Evolutionary conservation across 1,140 invertebrate species (phyloP).

Genomic region (Wiebesia pumilae): DNA sequence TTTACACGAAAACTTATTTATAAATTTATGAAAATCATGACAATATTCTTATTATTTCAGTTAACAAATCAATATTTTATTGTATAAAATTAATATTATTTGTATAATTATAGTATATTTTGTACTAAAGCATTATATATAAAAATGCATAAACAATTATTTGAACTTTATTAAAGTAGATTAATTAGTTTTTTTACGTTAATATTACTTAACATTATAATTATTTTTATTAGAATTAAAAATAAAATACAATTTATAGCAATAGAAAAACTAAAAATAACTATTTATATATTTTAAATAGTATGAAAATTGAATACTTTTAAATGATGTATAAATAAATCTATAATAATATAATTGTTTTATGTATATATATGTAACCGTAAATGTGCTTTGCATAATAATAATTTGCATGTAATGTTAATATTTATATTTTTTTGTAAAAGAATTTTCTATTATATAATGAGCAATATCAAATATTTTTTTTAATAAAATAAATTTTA

Average conservation of each 20-base stretch:
- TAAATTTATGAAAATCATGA: slow-evolving; percentile 26
- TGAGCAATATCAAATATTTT: slow-evolving; percentile 19
- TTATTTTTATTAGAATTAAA: slow-evolving; percentile 2
- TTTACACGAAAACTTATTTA: neutral
- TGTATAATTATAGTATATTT: neutral
- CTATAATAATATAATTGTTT: slow-evolving; percentile 6
- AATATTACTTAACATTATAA: neutral
- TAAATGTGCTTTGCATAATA: slow-evolving; percentile 25
- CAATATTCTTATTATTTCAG: slow-evolving; percentile 2
- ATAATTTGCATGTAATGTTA: slow-evolving; percentile 46
- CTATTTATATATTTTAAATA: slow-evolving; percentile 18
- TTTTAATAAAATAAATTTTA: too few species aligned
- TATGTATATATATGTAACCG: slow-evolving; percentile 29
- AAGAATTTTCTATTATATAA: neutral
- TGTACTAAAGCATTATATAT: neutral
- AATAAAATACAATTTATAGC: neutral
- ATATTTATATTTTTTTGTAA: slow-evolving; percentile 22
- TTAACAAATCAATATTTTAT: slow-evolving; percentile 29
- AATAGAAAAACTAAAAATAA: neutral
- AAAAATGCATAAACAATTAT: slow-evolving; percentile 27
- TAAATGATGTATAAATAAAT: neutral
- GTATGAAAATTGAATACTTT: neutral
- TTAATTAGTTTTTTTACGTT: neutral
- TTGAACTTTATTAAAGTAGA: neutral
- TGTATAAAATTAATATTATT: slow-evolving; percentile 24